These are phyloP conservation scores for Urophycis tenuis DNA, from an alignment of 2,797 vertebrate species.

Conservation along the genomic window DNA sequence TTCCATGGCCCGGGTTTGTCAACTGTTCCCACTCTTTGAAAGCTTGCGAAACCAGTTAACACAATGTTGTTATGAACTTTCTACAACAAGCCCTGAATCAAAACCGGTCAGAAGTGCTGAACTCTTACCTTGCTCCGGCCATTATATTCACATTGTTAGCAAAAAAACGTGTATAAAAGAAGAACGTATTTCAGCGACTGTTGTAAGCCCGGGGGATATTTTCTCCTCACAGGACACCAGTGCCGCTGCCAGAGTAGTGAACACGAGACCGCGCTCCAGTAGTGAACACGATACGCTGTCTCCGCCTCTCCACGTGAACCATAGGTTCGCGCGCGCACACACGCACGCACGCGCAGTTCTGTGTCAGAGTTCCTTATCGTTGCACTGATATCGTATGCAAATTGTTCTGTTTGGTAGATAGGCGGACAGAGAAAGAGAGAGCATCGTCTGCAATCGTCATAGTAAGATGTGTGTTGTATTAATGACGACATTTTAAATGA, in stretches of 20 bases:
- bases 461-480: not conserved
- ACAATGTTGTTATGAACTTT: not conserved
- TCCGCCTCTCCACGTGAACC: slow-evolving; percentile 66
- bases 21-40: not conserved
- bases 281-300: slow-evolving; percentile 51
- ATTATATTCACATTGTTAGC: slow-evolving; percentile 72
- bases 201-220: not conserved
- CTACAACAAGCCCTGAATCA: not conserved
- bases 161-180: not conserved
- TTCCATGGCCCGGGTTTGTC: slow-evolving; percentile 7
- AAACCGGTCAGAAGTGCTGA: too few relatives aligned
- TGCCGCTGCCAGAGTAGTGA: slow-evolving; percentile 28
- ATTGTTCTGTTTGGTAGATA: not conserved
- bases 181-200: not conserved
- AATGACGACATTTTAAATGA: not conserved
- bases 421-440: not conserved
- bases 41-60: not conserved
- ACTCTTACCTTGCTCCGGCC: slow-evolving; percentile 65
- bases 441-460: not conserved
- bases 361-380: not conserved
- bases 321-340: slow-evolving; percentile 11
- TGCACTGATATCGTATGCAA: not conserved
- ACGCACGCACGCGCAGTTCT: not conserved
- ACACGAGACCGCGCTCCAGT: slow-evolving; percentile 35
- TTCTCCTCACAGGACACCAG: not conserved